Evolutionary conservation across 2,888 invertebrate species (phyloP), one percentile per base, ranked within the genome.

Genomic region (Noctua fimbriata): DNA sequence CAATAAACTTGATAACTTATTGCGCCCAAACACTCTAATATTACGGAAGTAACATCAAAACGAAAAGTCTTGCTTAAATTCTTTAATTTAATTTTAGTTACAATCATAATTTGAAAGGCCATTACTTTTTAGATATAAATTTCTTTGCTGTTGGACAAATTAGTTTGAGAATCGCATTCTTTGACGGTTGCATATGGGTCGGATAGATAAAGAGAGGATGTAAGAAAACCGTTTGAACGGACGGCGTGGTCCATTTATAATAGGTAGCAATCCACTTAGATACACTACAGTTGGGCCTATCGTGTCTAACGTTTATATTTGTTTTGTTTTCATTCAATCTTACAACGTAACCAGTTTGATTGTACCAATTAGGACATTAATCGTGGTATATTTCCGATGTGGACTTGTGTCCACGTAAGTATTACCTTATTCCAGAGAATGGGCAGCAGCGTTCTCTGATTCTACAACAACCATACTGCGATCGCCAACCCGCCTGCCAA

Each of bases 191-290:
- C n/a, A 41, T 16, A 28, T 66, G 21, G 71, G 41, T 55, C 49
- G 47, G 71, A 66, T 21, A 69, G 41, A 73, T 47, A 52, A 41
- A 32, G 10, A 69, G 52, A 76, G 87, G 72, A 85, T 80, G 80
- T 72, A 4, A 71, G 63, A 73, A 79, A 75, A 69, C 84, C 72
- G 76, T 84, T 85, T 69, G 18, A 58, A 58, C 74, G 76, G 74
- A 63, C 58, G 69, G 6, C n/a, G 52, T 16, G 36, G 73, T 67
- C 55, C 49, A 52, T 60, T 74, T 14, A 12, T 65, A 44, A 60
- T 80, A 60, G 41, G n/a, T 63, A 44, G 41, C n/a, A 70, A 47
- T 52, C 55, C 32, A 32, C 21, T n/a, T 67, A n/a, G 16, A 32
- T 71, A 63, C 32, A 21, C 63, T 63, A 63, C 41, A 24, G 47